A percentile compares a stretch with the other conserved stretches of the same genome.
phyloP scores from a whole-genome alignment of 1,140 invertebrate species.

The Lysiphlebus fabarum region DNA sequence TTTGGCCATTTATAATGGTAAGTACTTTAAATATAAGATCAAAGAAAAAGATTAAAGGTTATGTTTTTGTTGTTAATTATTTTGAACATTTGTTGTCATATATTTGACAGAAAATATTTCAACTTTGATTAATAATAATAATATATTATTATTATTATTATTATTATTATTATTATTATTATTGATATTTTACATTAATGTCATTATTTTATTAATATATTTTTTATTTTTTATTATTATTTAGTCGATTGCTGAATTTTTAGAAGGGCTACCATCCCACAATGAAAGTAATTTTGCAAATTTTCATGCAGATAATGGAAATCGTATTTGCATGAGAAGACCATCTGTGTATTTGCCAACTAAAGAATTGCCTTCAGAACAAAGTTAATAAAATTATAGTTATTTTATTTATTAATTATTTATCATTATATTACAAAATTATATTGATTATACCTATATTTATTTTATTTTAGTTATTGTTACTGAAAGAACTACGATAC shows the following conservation, averaged over 20 bases:
- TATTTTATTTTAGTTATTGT: constrained; percentile 75
- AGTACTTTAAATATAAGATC: no score
- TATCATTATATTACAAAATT: constrained; percentile 16
- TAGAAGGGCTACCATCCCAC: constrained; percentile 86
- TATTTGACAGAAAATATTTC: no score
- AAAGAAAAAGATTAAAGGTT: no score
- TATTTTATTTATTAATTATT: constrained; percentile 30
- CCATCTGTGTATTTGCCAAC: constrained; percentile 87
- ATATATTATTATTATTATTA: no score
- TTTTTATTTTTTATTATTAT: constrained; percentile 38
- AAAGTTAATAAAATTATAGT: constrained; percentile 61
- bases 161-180: no score
- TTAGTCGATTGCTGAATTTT: constrained; percentile 79
- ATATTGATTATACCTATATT: constrained; percentile 6
- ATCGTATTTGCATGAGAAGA: constrained; percentile 77
- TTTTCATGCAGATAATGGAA: constrained; percentile 82
- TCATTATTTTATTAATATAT: constrained; percentile 1
- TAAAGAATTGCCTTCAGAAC: constrained; percentile 84
- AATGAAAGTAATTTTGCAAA: constrained; percentile 88
- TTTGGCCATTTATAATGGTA: no score
- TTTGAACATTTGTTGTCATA: no score
- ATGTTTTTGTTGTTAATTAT: no score
- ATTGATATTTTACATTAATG: no score
- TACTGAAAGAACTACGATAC: constrained; percentile 90
- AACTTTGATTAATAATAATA: no score